These are phyloP conservation scores for Drosophila basisetae DNA, from an alignment of 2,888 invertebrate genomes.

Conservation along the genomic window DNA sequence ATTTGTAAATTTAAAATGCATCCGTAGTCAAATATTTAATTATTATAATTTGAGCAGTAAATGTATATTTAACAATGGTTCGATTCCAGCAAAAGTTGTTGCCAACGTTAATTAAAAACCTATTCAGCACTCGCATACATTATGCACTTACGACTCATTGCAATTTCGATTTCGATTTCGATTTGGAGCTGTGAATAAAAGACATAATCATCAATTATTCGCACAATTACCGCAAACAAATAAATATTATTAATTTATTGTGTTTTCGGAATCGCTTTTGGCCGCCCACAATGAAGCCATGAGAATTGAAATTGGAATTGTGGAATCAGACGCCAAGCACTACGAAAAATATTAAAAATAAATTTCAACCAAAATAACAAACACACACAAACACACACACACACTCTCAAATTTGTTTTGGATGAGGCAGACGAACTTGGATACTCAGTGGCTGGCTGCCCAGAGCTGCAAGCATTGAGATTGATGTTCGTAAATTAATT, in stretches of 20 bases:
- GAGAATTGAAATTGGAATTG: conserved; percentile 24
- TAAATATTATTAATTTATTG: conserved; percentile 79
- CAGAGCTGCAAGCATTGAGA: conserved; percentile 54
- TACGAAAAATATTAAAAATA: conserved; percentile 63
- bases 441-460: conserved; percentile 9
- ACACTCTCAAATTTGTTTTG: conserved; percentile 8
- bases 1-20: background rate
- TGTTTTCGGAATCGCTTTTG: conserved; percentile 64
- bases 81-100: background rate
- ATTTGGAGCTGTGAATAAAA: conserved; percentile 42
- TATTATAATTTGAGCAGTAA: background rate
- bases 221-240: conserved; percentile 80
- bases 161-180: conserved; percentile 16
- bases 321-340: conserved; percentile 5
- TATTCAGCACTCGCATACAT: conserved; percentile 43
- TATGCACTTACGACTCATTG: conserved; percentile 41
- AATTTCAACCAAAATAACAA: conserved; percentile 72
- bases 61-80: background rate
- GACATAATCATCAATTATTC: conserved; percentile 78
- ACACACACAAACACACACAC: conserved; percentile 51
- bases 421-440: conserved; percentile 33
- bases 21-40: background rate
- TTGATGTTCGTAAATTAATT: conserved; percentile 72
- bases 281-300: conserved; percentile 67
- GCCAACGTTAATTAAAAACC: conserved; percentile 59